phyloP scores from a whole-genome alignment of 2,888 invertebrate species.

The Luffia ferchaultella region DNA sequence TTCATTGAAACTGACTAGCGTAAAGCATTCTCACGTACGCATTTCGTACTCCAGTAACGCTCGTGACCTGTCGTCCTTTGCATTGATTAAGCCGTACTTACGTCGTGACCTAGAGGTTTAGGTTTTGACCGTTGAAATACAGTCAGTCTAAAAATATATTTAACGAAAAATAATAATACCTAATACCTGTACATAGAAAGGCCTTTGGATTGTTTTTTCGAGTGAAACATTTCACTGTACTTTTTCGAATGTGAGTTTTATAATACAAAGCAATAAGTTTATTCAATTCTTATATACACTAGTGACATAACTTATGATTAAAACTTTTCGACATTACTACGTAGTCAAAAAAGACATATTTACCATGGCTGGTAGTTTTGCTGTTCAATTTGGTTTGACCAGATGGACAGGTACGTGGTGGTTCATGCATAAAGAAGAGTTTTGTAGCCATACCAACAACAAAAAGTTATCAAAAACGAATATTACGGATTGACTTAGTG shows the following conservation, averaged over 20 bases:
- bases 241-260: background rate
- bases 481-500: no score
- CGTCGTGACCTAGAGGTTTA: background rate
- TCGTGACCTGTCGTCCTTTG: background rate
- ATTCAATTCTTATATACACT: no score
- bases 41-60: background rate
- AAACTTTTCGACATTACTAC: no score
- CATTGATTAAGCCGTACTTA: background rate
- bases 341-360: no score
- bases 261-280: background rate
- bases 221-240: background rate
- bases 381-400: no score
- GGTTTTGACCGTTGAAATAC: background rate
- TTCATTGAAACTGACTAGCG: background rate
- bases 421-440: no score
- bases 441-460: no score
- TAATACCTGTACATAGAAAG: background rate
- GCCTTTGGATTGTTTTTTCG: background rate
- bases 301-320: no score
- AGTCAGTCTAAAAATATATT: background rate
- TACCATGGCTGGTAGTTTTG: no score
- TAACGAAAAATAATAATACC: background rate
- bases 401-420: no score
- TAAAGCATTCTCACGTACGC: background rate
- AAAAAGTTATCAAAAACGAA: no score